Conservation (phyloP, 2,888 invertebrate species). For the Acleris cristana region DNA sequence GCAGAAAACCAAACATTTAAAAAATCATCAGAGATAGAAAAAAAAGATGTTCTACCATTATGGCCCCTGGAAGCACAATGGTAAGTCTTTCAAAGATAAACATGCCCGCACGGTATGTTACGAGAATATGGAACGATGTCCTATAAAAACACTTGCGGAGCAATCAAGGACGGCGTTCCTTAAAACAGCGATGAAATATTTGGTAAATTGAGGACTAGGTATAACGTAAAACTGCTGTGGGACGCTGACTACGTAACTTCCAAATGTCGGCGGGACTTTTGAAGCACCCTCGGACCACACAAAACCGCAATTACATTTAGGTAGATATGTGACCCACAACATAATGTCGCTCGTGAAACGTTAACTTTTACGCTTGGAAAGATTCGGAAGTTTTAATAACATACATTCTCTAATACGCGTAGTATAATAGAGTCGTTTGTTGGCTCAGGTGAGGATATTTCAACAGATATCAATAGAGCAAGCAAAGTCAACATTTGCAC, state of each 20-base stretch:
- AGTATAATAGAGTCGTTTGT: slow-evolving; percentile 54
- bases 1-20: slow-evolving; percentile 81
- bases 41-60: slow-evolving; percentile 67
- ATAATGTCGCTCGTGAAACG: slow-evolving; percentile 15
- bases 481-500: slow-evolving; percentile 65
- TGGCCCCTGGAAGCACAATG: slow-evolving; percentile 66
- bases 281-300: slow-evolving; percentile 49
- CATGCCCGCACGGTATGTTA: slow-evolving; percentile 56
- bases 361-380: slow-evolving; percentile 6
- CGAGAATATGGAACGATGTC: slow-evolving; percentile 52
- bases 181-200: slow-evolving; percentile 41
- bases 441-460: slow-evolving; percentile 72
- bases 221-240: slow-evolving; percentile 46
- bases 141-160: slow-evolving; percentile 57
- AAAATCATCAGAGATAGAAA: slow-evolving; percentile 71
- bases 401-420: slow-evolving; percentile 6
- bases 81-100: slow-evolving; percentile 71
- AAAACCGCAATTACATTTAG: slow-evolving; percentile 38
- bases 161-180: slow-evolving; percentile 44
- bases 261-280: slow-evolving; percentile 43
- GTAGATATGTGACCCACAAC: slow-evolving; percentile 13
- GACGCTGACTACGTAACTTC: slow-evolving; percentile 34
- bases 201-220: slow-evolving; percentile 35
- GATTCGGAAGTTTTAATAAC: slow-evolving; percentile 32
- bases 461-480: slow-evolving; percentile 58